Percentiles rank a stretch among this genome's conserved stretches.
Evolutionary conservation across 2,797 vertebrate species (phyloP).

Genomic region (Helicolenus hilgendorfi): DNA sequence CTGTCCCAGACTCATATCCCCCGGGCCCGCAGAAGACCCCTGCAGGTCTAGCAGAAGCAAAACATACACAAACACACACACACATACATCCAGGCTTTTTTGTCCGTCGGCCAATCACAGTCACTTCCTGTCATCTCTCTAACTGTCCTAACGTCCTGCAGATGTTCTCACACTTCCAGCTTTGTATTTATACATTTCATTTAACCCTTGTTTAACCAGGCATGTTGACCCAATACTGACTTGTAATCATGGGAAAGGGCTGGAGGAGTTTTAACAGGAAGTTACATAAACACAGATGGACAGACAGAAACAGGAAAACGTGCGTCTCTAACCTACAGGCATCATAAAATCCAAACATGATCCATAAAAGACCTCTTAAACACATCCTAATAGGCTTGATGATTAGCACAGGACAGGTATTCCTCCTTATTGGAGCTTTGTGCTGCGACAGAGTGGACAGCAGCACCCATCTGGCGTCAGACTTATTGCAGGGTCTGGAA

Average conservation of each 20-base stretch:
- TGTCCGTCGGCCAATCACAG: conserved; percentile 40
- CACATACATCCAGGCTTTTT: conserved; percentile 24
- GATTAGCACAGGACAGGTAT: conserved; percentile 11
- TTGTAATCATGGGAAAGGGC: conserved; percentile 1
- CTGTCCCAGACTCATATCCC: conserved; percentile 46
- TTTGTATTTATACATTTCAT: conserved; percentile 24
- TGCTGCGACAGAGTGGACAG: conserved; percentile 31
- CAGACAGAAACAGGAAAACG: conserved; percentile 15
- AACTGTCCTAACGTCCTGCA: conserved; percentile 58
- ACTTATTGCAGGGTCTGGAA: conserved; percentile 39
- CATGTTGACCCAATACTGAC: not conserved
- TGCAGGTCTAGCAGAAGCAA: conserved; percentile 69
- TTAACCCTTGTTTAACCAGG: conserved; percentile 13
- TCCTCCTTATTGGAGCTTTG: conserved; percentile 4
- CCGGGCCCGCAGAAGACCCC: conserved; percentile 44
- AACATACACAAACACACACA: conserved; percentile 40
- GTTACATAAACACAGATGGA: conserved; percentile 8
- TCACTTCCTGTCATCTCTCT: conserved; percentile 62
- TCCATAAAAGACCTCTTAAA: conserved; percentile 51
- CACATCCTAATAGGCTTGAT: not conserved
- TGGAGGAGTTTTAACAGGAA: conserved; percentile 39
- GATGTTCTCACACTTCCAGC: conserved; percentile 58
- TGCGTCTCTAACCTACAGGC: conserved; percentile 40
- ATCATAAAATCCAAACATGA: conserved; percentile 44
- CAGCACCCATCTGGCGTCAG: conserved; percentile 42